Percentiles rank a stretch among this genome's conserved stretches.
Conservation (phyloP, 92 coral and sea anemone species). For the Porites evermanni region DNA sequence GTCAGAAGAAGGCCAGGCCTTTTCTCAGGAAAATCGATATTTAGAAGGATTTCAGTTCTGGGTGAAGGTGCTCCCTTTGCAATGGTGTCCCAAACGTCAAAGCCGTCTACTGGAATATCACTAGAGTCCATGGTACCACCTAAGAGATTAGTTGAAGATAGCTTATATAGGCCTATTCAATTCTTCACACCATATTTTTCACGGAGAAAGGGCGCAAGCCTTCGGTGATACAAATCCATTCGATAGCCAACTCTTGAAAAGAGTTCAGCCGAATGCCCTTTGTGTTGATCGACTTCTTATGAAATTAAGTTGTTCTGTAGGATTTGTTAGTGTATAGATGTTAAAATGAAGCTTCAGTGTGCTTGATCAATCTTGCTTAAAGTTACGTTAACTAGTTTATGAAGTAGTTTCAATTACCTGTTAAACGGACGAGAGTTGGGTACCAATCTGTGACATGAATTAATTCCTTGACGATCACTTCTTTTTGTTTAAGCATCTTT, state of each 20-base stretch:
- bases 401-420: slow-evolving; percentile 24
- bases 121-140: slow-evolving; percentile 12
- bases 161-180: no score
- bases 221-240: no score
- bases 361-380: no score
- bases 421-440: slow-evolving; percentile 62
- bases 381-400: not conserved
- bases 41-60: slow-evolving; percentile 61
- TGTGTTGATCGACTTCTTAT: no score
- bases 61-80: slow-evolving; percentile 56
- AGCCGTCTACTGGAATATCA: slow-evolving; percentile 59
- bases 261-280: no score
- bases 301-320: no score
- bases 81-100: slow-evolving; percentile 64
- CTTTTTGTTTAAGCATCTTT: slow-evolving; percentile 57
- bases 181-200: no score
- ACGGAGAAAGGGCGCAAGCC: no score
- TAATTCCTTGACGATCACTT: slow-evolving; percentile 44
- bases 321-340: no score
- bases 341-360: no score
- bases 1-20: slow-evolving; percentile 26
- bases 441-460: slow-evolving; percentile 75
- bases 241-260: no score
- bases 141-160: not conserved
- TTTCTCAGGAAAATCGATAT: slow-evolving; percentile 54